phyloP scores from a whole-genome alignment of 1,140 invertebrate species.

The Anadara kagoshimensis region DNA sequence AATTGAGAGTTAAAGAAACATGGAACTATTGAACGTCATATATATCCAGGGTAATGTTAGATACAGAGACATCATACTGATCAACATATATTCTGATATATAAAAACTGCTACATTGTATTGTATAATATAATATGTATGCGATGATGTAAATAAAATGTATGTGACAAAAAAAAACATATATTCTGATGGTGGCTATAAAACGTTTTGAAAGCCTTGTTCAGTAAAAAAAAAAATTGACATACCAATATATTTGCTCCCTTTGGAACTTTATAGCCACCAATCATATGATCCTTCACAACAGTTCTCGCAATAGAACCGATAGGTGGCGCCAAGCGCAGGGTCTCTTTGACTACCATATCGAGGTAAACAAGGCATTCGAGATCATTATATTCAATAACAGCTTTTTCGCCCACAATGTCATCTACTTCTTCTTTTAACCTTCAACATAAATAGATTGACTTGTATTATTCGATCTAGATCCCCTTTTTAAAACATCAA shows the following conservation, averaged over 20 bases:
- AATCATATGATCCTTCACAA: slow-evolving; percentile 7
- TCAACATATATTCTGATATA: too few species aligned
- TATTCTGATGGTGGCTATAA: too few species aligned
- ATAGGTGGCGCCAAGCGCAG: slow-evolving; percentile 18
- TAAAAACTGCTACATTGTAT: too few species aligned
- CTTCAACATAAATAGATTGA: not conserved
- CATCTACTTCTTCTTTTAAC: slow-evolving; percentile 14
- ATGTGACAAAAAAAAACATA: too few species aligned
- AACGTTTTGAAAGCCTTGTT: too few species aligned
- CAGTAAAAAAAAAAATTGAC: not conserved
- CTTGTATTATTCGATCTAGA: too few species aligned
- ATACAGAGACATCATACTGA: too few species aligned
- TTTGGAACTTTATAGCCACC: slow-evolving; percentile 12
- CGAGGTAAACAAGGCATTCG: slow-evolving; percentile 8
- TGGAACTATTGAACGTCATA: too few species aligned
- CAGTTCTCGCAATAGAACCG: slow-evolving; percentile 10
- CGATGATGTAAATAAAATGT: too few species aligned
- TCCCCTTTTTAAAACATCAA: not conserved
- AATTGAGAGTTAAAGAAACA: too few species aligned
- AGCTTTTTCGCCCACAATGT: slow-evolving; percentile 9
- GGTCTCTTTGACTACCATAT: slow-evolving; percentile 33
- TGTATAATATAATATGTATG: too few species aligned
- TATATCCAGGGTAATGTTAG: too few species aligned
- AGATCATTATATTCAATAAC: slow-evolving; percentile 5
- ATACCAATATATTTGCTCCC: slow-evolving; percentile 8